Base-by-base conservation (phyloP, 2,797 vertebrate genomes). In the Astyanax mexicanus region DNA sequence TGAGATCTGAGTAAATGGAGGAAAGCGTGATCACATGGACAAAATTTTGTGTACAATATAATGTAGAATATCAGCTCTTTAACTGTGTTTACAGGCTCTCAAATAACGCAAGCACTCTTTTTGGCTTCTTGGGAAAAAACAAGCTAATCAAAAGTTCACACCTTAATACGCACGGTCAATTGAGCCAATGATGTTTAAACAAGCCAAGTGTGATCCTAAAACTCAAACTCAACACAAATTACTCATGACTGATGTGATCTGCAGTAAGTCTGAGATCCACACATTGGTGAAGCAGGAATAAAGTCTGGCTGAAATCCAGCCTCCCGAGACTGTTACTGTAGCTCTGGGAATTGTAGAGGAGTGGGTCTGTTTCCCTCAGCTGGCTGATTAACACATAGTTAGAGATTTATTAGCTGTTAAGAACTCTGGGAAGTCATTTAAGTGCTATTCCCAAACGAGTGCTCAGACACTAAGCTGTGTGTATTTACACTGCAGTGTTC, bases 301-400 rank as follows among this genome's bases (percentile, higher is more conserved):
- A 15, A 7, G 1, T 42, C 35, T 67, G 45, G 51, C 67, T 21
- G n/a, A 23, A 21, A 9, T 23, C 77, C 64, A 57, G 58, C 29
- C 32, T 5, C 66, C 55, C 38, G 62, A 32, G 8, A 29, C 4
- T 54, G 65, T 74, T 61, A 61, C 69, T 47, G 25, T 10, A 21
- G 40, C 52, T 47, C 65, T 65, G 62, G 42, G 65, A 51, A 15
- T 61, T 44, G 40, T 40, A 45, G 57, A 62, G 25, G 55, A 68
- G n/a, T 6, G 21, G 25, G 61, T 8, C 27, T n/a, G 29, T 55
- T 47, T 71, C 51, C 51, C 55, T 75, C 61, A 71, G 44, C 19
- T 15, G 67, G 49, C 62, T 75, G 78, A 80, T 83, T 78, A 78
- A 73, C 66, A 67, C 62, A 49, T 37, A 25, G 27, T 70, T 70